phyloP scores from a whole-genome alignment of 2,113 vertebrate genomes.

The Toxotes jaculatrix region DNA sequence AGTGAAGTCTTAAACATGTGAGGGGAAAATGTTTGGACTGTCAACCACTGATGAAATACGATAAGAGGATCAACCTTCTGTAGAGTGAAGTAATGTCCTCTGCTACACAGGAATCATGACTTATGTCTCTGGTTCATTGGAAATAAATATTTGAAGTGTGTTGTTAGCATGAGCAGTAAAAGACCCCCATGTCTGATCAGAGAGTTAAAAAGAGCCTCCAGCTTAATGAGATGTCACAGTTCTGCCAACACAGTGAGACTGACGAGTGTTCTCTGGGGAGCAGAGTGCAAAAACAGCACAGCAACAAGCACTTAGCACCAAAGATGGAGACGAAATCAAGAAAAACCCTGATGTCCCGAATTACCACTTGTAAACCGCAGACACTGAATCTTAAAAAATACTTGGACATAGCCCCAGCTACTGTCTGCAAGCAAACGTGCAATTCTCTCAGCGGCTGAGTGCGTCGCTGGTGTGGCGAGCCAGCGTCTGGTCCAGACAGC shows the following conservation, averaged over 20 bases:
- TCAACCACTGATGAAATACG: background rate
- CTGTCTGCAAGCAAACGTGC: conserved; percentile 33
- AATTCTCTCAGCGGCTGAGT: conserved; percentile 13
- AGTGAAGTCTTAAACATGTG: background rate
- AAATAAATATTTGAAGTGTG: background rate
- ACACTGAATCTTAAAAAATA: conserved; percentile 43
- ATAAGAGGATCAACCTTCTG: background rate
- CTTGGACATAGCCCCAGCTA: conserved; percentile 9
- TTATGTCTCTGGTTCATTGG: background rate
- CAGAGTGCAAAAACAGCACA: background rate
- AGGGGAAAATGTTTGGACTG: too few relatives aligned
- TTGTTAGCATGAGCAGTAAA: background rate
- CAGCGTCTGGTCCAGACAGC: conserved; percentile 19
- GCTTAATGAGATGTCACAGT: conserved; percentile 1
- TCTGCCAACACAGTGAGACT: conserved; percentile 1
- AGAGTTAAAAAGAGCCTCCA: background rate
- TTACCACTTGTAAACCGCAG: conserved; percentile 36
- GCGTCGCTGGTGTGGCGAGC: conserved; percentile 5
- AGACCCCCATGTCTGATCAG: background rate
- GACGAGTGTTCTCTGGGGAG: conserved; percentile 3
- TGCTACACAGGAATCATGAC: background rate
- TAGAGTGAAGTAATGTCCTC: background rate
- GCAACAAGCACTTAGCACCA: background rate
- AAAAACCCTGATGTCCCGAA: conserved; percentile 26
- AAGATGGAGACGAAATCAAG: conserved; percentile 18